A percentile compares a stretch with the other conserved stretches of the same genome.
These are phyloP conservation scores for Athalia cordata DNA, from an alignment of 2,888 invertebrate genomes.

Conservation along the genomic window DNA sequence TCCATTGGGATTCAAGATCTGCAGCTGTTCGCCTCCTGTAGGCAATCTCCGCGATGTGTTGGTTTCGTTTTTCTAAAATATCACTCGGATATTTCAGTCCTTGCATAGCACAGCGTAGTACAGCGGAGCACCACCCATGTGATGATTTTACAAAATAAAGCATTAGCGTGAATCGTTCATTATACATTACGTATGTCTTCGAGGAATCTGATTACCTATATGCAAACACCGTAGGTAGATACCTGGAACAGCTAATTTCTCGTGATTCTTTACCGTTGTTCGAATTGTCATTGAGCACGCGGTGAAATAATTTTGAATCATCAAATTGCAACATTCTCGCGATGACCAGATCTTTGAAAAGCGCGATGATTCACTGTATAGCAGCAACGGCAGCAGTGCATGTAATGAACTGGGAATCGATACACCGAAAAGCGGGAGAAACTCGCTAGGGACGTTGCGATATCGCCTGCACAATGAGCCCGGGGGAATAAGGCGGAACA, in stretches of 20 bases:
- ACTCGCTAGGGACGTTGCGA: conserved; percentile 8
- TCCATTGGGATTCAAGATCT: conserved; percentile 53
- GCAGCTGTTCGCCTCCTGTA: conserved; percentile 53
- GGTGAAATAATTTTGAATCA: conserved; percentile 22
- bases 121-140: too few species aligned
- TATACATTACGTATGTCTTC: conserved; percentile 4
- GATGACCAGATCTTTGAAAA: conserved; percentile 24
- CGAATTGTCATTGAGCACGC: conserved; percentile 8
- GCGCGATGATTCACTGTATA: conserved; percentile 30
- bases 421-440: conserved; percentile 18
- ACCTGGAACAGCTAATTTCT: conserved; percentile 9
- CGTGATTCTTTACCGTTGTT: neutral
- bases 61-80: conserved; percentile 1
- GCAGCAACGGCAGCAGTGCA: too few species aligned
- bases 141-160: neutral
- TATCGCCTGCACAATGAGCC: neutral
- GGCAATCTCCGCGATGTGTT: conserved; percentile 10
- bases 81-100: neutral
- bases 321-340: neutral
- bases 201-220: conserved; percentile 1
- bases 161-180: neutral
- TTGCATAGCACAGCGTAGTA: neutral
- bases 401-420: neutral
- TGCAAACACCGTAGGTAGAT: neutral
- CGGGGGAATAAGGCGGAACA: conserved; percentile 47